These are phyloP conservation scores for Thripadectes ignobilis DNA, from an alignment of 2,797 vertebrate genomes.

Conservation along the genomic window DNA sequence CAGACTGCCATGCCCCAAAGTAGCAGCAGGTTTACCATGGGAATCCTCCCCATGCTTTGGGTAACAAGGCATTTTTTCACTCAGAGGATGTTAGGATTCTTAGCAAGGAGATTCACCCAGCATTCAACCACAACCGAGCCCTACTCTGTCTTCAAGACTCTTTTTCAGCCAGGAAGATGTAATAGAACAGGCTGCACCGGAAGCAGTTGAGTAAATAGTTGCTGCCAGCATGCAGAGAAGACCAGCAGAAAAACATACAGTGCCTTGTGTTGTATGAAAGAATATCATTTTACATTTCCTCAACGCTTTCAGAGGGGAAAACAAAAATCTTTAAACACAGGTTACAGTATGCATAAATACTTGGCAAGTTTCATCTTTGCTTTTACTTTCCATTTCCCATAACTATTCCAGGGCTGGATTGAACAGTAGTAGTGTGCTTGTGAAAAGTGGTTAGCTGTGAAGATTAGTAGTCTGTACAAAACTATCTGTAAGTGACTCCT, in stretches of 20 bases:
- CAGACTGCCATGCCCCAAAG: background rate
- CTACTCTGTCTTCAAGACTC: background rate
- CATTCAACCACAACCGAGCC: background rate
- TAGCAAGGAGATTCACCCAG: background rate
- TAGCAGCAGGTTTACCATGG: background rate
- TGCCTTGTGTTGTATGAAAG: background rate
- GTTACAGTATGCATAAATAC: background rate
- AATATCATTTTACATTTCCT: background rate
- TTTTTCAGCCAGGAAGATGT: background rate
- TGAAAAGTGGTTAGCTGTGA: background rate
- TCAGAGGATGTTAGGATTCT: background rate
- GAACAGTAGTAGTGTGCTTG: background rate
- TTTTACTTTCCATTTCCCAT: background rate
- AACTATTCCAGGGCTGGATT: background rate
- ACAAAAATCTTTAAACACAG: background rate
- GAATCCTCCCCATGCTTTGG: background rate
- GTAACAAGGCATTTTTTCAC: background rate
- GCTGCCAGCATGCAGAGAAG: background rate
- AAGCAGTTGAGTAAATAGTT: background rate
- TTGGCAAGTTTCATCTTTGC: background rate
- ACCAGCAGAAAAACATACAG: background rate
- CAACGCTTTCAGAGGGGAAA: background rate
- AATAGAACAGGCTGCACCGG: background rate
- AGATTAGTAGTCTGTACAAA: background rate
- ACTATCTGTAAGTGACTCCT: background rate